phyloP scores from a whole-genome alignment of 2,888 invertebrate genomes.

The Meandrusa payeni region DNA sequence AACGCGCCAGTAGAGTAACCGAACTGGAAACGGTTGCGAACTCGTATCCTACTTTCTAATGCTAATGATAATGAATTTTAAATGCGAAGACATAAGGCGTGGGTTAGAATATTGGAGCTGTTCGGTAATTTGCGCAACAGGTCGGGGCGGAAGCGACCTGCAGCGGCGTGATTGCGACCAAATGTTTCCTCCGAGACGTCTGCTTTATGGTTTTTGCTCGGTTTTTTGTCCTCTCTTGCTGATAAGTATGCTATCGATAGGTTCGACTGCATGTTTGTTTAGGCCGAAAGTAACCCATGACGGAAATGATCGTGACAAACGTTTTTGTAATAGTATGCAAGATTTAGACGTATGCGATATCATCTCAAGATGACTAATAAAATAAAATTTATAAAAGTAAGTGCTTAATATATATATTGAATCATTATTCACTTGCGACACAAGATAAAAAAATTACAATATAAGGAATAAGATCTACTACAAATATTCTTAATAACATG shows the following conservation, averaged over 20 bases:
- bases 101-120: conserved; percentile 29
- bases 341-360: conserved; percentile 1
- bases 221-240: conserved; percentile 63
- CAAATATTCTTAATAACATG: no score
- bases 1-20: background rate
- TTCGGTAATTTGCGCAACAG: conserved; percentile 74
- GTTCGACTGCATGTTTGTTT: conserved; percentile 68
- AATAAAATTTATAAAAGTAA: no score
- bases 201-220: conserved; percentile 66
- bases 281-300: conserved; percentile 63
- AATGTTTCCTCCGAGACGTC: conserved; percentile 74
- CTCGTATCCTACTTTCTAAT: conserved; percentile 1
- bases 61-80: conserved; percentile 22
- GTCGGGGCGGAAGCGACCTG: conserved; percentile 80
- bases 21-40: conserved; percentile 9
- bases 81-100: conserved; percentile 17
- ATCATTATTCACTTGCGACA: no score
- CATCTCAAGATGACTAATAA: background rate
- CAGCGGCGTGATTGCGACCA: conserved; percentile 76
- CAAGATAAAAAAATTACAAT: no score
- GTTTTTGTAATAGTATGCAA: conserved; percentile 21
- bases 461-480: no score
- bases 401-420: no score
- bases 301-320: conserved; percentile 59
- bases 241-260: conserved; percentile 79